These are phyloP conservation scores for Athalia rosae DNA, from an alignment of 2,888 invertebrate genomes.

Conservation along the genomic window DNA sequence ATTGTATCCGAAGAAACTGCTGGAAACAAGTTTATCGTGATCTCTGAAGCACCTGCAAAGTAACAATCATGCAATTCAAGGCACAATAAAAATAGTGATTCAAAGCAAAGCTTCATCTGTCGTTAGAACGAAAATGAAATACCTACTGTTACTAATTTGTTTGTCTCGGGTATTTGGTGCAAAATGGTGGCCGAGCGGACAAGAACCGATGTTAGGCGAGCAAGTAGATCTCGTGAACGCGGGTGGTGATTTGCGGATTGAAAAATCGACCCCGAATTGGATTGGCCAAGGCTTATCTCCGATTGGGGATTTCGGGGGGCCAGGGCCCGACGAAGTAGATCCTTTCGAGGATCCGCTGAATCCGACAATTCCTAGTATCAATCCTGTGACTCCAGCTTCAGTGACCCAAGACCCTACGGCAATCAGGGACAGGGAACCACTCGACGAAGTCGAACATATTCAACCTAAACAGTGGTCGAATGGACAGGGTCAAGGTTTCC, in stretches of 20 bases:
- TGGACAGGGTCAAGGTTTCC: slow-evolving; percentile 50
- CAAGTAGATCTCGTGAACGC: slow-evolving; percentile 54
- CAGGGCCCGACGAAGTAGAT: slow-evolving; percentile 8
- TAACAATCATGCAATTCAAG: no score
- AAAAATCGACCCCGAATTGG: slow-evolving; percentile 22
- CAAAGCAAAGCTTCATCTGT: no score
- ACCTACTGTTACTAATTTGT: not conserved
- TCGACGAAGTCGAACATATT: slow-evolving; percentile 64
- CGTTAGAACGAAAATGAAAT: not conserved
- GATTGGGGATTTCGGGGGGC: not conserved
- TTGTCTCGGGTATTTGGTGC: slow-evolving; percentile 24
- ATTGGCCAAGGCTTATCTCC: not conserved
- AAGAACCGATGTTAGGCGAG: slow-evolving; percentile 51
- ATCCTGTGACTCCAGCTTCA: slow-evolving; percentile 16
- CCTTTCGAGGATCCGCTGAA: slow-evolving; percentile 8
- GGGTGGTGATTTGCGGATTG: slow-evolving; percentile 2
- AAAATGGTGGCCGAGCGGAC: slow-evolving; percentile 21
- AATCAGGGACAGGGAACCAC: slow-evolving; percentile 56
- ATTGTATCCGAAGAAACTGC: not conserved
- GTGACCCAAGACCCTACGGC: no score
- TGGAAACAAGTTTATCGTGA: no score
- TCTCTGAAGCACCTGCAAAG: no score
- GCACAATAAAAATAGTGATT: not conserved
- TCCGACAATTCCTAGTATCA: not conserved
- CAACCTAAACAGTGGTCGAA: slow-evolving; percentile 61